Percentiles rank a stretch among this genome's conserved stretches.
Evolutionary conservation across 2,888 invertebrate species (phyloP).

Genomic region (Saturnia japonica): DNA sequence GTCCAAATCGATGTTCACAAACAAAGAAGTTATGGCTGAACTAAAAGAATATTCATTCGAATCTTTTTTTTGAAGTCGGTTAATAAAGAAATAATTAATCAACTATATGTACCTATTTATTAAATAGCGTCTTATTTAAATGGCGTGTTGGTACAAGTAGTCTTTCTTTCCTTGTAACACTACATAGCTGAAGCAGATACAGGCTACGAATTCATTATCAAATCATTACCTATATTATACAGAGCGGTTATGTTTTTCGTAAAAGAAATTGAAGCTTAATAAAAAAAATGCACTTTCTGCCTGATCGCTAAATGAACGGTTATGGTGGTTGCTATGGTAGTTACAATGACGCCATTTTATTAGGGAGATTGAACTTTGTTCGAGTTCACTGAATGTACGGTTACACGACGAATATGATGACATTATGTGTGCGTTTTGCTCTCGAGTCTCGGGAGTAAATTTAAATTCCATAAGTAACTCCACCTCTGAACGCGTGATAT

Average conservation of each 20-base stretch:
- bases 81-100: no score
- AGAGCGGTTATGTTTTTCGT: no score
- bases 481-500: conserved; percentile 11
- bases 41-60: no score
- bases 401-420: not conserved
- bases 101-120: no score
- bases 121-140: no score
- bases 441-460: conserved; percentile 2
- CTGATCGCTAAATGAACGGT: not conserved
- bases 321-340: not conserved
- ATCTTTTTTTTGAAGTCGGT: no score
- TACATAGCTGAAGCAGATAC: not conserved
- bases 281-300: not conserved
- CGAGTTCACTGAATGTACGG: not conserved
- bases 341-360: not conserved
- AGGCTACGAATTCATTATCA: not conserved
- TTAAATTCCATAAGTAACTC: conserved; percentile 8
- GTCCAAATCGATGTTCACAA: no score
- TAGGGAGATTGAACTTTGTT: not conserved
- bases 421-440: not conserved
- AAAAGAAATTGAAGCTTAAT: not conserved
- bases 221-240: no score
- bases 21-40: no score
- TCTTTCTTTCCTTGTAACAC: no score
- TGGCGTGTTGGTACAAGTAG: no score